These are phyloP conservation scores for Euproctis similis DNA, from an alignment of 2,888 invertebrate genomes.

Conservation along the genomic window DNA sequence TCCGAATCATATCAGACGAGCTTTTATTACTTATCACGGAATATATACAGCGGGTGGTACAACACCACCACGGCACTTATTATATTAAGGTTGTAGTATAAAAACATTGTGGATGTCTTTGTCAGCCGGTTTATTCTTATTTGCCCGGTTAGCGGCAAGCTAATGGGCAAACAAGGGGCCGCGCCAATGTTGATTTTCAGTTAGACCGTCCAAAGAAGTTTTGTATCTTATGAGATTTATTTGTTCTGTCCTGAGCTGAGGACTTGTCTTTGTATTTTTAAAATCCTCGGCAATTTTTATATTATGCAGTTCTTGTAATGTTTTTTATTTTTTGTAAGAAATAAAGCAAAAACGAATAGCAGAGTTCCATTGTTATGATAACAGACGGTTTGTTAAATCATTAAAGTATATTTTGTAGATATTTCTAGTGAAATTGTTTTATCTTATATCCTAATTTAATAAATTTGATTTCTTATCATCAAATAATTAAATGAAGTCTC, in stretches of 20 bases:
- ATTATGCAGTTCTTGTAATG: slow-evolving; percentile 1
- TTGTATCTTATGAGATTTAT: slow-evolving; percentile 66
- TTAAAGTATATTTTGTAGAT: too few species aligned
- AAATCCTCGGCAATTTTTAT: too few species aligned
- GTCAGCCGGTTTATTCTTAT: slow-evolving; percentile 43
- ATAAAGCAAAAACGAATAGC: neutral
- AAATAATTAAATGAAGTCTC: too few species aligned
- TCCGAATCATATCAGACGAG: neutral
- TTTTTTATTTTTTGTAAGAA: neutral
- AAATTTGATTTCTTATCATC: too few species aligned
- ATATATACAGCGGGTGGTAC: slow-evolving; percentile 4
- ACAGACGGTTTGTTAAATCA: too few species aligned
- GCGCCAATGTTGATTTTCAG: slow-evolving; percentile 67
- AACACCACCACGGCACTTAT: too few species aligned
- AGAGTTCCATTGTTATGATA: too few species aligned
- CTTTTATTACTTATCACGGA: slow-evolving; percentile 1
- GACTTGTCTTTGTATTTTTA: slow-evolving; percentile 11
- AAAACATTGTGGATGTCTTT: slow-evolving; percentile 36
- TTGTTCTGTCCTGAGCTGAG: slow-evolving; percentile 33
- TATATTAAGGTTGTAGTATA: slow-evolving; percentile 28
- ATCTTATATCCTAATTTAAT: too few species aligned
- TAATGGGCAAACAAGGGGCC: slow-evolving; percentile 73
- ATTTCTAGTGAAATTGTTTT: too few species aligned
- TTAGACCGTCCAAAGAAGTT: slow-evolving; percentile 46
- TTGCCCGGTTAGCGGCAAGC: slow-evolving; percentile 61